Percentiles rank a stretch among this genome's conserved stretches.
phyloP scores from a whole-genome alignment of 2,888 invertebrate genomes.

The Leptura quadrifasciata region DNA sequence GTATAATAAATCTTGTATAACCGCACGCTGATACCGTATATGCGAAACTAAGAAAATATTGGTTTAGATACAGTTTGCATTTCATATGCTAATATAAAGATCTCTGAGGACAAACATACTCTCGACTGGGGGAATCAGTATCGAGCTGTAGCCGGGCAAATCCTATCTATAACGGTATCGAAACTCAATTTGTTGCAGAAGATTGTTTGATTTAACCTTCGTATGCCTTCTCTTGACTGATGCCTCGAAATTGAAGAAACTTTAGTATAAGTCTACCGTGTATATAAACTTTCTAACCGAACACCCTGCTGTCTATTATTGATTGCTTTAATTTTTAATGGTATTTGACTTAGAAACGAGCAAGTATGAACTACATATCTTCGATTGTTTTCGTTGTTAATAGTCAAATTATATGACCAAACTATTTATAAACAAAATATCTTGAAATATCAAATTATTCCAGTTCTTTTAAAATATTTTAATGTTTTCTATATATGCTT shows the following conservation, averaged over 20 bases:
- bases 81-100: conserved; percentile 12
- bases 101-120: conserved; percentile 19
- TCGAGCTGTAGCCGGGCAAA: conserved; percentile 14
- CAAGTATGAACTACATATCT: no score
- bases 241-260: background rate
- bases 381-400: no score
- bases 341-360: no score
- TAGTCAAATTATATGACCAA: no score
- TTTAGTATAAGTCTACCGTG: background rate
- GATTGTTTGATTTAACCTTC: conserved; percentile 45
- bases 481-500: no score
- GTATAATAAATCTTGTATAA: background rate
- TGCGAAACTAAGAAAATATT: conserved; percentile 4
- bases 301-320: background rate
- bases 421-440: no score
- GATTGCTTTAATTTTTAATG: background rate
- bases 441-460: no score
- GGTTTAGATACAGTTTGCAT: conserved; percentile 16
- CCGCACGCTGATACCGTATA: background rate
- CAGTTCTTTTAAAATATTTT: no score
- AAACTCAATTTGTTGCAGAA: conserved; percentile 50
- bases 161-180: conserved; percentile 36
- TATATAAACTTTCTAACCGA: background rate
- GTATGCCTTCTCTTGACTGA: conserved; percentile 1
- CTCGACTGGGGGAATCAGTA: conserved; percentile 20